These are phyloP conservation scores for Ochropacha duplaris DNA, from an alignment of 2,888 invertebrate species.

Conservation along the genomic window DNA sequence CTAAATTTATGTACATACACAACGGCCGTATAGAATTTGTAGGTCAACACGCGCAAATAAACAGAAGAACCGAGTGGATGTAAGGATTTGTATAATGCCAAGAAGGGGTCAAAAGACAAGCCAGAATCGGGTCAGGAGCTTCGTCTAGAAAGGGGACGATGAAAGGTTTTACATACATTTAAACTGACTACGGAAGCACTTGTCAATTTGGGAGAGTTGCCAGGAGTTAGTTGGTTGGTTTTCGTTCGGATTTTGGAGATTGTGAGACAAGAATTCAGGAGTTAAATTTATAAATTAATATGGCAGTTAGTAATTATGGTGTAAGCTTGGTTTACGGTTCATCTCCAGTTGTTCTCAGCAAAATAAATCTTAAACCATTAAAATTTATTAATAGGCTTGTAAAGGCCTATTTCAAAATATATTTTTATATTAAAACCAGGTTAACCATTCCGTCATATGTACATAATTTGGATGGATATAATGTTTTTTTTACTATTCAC, in stretches of 20 bases:
- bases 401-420: too few species aligned
- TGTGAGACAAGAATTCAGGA: background rate
- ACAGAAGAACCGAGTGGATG: slow-evolving; percentile 44
- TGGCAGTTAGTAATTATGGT: too few species aligned
- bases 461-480: too few species aligned
- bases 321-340: too few species aligned
- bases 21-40: slow-evolving; percentile 48
- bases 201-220: slow-evolving; percentile 3
- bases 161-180: slow-evolving; percentile 59
- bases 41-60: slow-evolving; percentile 55
- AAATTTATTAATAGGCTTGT: too few species aligned
- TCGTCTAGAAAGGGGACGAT: slow-evolving; percentile 43
- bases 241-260: background rate
- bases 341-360: too few species aligned
- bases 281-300: too few species aligned
- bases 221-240: background rate
- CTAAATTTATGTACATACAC: slow-evolving; percentile 47
- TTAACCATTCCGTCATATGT: too few species aligned
- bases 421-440: too few species aligned
- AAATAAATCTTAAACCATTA: too few species aligned
- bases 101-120: slow-evolving; percentile 50
- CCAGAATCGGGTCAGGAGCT: slow-evolving; percentile 46
- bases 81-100: slow-evolving; percentile 58
- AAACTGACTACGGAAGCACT: slow-evolving; percentile 31
- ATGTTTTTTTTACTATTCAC: too few species aligned